These are phyloP conservation scores for Apis laboriosa DNA, from an alignment of 1,140 invertebrate species.

Conservation along the genomic window DNA sequence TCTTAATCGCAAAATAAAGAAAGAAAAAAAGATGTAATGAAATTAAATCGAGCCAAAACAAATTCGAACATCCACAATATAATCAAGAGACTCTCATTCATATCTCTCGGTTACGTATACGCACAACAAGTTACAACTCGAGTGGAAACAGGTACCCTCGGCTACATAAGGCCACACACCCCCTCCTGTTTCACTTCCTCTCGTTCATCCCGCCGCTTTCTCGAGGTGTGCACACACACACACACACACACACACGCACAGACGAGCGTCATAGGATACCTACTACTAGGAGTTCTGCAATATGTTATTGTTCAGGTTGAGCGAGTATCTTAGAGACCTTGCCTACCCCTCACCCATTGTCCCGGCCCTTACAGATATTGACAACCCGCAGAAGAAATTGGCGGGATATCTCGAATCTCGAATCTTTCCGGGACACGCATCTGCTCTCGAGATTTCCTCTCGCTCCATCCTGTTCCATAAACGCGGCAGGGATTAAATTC, in stretches of 20 bases:
- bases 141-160: too few relatives aligned
- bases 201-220: too few relatives aligned
- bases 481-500: conserved; percentile 61
- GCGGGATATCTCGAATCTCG: conserved; percentile 74
- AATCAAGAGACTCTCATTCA: too few relatives aligned
- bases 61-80: too few relatives aligned
- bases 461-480: too few relatives aligned
- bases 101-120: too few relatives aligned
- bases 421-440: conserved; percentile 71
- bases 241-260: neutral
- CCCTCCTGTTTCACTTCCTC: too few relatives aligned
- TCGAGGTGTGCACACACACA: neutral
- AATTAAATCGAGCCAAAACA: too few relatives aligned
- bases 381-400: conserved; percentile 76
- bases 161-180: too few relatives aligned
- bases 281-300: conserved; percentile 66
- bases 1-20: too few relatives aligned
- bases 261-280: conserved; percentile 21
- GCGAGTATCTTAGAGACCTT: conserved; percentile 67
- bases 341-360: conserved; percentile 70
- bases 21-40: too few relatives aligned
- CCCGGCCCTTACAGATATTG: conserved; percentile 70
- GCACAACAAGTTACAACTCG: too few relatives aligned
- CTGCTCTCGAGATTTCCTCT: conserved; percentile 62
- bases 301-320: conserved; percentile 77